Evolutionary conservation across 2,797 vertebrate species (phyloP).

Genomic region (Acrocephalus scirpaceus): DNA sequence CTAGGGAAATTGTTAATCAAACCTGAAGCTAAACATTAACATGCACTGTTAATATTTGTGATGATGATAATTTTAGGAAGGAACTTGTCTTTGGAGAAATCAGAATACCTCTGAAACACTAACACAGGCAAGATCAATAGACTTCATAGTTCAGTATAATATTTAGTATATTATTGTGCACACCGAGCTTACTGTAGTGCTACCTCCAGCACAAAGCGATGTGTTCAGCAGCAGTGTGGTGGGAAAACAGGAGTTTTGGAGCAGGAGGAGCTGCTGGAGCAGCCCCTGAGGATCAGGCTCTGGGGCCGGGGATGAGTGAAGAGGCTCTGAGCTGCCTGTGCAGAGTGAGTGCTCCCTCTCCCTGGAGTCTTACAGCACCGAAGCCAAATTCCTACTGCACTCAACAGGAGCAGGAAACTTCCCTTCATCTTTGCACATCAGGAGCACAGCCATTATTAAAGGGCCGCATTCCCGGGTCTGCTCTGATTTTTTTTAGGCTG

Average conservation of each 20-base stretch:
- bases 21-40: neutral
- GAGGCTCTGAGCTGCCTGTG: neutral
- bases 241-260: neutral
- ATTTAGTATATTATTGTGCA: neutral
- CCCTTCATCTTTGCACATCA: neutral
- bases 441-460: neutral
- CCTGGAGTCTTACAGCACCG: rapidly evolving
- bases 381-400: neutral
- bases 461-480: neutral
- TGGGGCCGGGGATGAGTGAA: no score
- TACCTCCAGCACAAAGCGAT: neutral
- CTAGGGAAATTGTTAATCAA: slow-evolving; percentile 41
- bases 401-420: neutral
- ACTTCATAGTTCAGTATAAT: neutral
- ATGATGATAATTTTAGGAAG: neutral
- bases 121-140: neutral
- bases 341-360: neutral
- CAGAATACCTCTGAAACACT: neutral
- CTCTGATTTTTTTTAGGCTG: neutral
- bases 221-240: neutral
- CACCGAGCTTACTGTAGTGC: neutral
- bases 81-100: neutral
- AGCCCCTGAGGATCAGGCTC: neutral
- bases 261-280: neutral
- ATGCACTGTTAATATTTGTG: slow-evolving; percentile 37